phyloP scores from a whole-genome alignment of 2,797 vertebrate genomes.

The Poecilia velifera region DNA sequence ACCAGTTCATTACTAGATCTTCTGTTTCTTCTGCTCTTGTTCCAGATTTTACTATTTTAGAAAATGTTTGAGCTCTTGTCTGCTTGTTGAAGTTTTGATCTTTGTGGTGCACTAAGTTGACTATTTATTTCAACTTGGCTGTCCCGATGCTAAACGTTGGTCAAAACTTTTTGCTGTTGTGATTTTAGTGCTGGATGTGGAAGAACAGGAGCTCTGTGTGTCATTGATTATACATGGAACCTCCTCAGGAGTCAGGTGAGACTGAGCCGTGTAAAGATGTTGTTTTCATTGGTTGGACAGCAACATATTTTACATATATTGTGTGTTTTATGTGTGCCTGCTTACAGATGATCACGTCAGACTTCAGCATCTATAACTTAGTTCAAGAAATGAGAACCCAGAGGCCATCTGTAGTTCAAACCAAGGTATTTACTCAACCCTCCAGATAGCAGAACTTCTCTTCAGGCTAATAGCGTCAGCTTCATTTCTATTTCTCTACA shows the following conservation, averaged over 20 bases:
- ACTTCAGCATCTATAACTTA: slow-evolving; percentile 89
- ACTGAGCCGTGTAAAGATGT: not conserved
- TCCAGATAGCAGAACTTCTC: slow-evolving; percentile 30
- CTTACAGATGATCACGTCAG: slow-evolving; percentile 86
- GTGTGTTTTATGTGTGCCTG: slow-evolving; percentile 13
- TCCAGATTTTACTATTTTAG: not conserved
- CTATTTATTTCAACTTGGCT: not conserved
- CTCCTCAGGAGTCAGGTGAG: slow-evolving; percentile 90
- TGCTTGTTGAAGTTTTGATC: not conserved
- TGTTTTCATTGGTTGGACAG: not conserved
- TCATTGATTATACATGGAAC: slow-evolving; percentile 93
- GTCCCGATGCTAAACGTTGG: not conserved
- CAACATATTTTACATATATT: too few species aligned
- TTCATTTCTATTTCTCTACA: not conserved
- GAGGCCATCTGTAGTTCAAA: slow-evolving; percentile 93
- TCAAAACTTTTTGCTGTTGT: slow-evolving; percentile 20
- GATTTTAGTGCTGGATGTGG: slow-evolving; percentile 92
- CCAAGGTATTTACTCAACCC: slow-evolving; percentile 83
- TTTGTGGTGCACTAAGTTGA: not conserved
- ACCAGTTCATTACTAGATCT: not conserved
- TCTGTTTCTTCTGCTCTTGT: not conserved
- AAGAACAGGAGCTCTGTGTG: slow-evolving; percentile 93
- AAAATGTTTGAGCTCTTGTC: not conserved
- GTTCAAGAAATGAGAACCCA: slow-evolving; percentile 95
- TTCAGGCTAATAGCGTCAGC: slow-evolving; percentile 7